phyloP scores from a whole-genome alignment of 2,888 invertebrate species.

The Acanthococcus lagerstroemiae region DNA sequence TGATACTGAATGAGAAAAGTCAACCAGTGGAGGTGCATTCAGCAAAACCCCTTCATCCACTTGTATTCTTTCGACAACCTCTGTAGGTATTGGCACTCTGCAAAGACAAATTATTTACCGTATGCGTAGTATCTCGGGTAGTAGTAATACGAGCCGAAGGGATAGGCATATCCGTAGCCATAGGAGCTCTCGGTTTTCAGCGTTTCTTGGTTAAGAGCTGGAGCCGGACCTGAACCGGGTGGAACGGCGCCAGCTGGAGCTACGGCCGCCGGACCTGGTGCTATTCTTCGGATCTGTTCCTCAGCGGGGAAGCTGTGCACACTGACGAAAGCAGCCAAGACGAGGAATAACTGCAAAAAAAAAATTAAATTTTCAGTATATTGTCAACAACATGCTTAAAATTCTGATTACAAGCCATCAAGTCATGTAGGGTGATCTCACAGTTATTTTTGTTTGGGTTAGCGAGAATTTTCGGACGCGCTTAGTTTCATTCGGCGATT shows the following conservation, averaged over 20 bases:
- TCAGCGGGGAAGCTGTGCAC: slow-evolving; percentile 13
- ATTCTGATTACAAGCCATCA: no score
- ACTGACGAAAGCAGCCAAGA: neutral
- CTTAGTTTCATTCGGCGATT: no score
- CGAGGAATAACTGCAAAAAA: neutral
- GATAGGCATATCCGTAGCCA: slow-evolving; percentile 25
- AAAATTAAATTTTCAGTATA: neutral
- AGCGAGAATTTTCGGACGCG: no score
- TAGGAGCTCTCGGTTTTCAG: slow-evolving; percentile 21
- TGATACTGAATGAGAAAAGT: no score
- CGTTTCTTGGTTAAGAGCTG: slow-evolving; percentile 2
- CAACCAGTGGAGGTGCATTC: no score
- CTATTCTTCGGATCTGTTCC: slow-evolving; percentile 8
- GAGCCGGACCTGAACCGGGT: neutral
- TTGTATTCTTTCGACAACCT: no score
- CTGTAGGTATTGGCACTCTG: no score
- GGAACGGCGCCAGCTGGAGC: neutral
- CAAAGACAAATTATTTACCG: neutral
- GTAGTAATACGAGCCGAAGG: slow-evolving; percentile 20
- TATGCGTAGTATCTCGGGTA: slow-evolving; percentile 15
- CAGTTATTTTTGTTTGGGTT: no score
- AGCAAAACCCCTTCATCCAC: no score
- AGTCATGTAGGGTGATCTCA: no score
- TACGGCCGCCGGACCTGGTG: neutral
- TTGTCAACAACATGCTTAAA: no score